Percentiles rank a stretch among this genome's conserved stretches.
Conservation (phyloP, 1,140 invertebrate species). For the Heliconius congener region DNA sequence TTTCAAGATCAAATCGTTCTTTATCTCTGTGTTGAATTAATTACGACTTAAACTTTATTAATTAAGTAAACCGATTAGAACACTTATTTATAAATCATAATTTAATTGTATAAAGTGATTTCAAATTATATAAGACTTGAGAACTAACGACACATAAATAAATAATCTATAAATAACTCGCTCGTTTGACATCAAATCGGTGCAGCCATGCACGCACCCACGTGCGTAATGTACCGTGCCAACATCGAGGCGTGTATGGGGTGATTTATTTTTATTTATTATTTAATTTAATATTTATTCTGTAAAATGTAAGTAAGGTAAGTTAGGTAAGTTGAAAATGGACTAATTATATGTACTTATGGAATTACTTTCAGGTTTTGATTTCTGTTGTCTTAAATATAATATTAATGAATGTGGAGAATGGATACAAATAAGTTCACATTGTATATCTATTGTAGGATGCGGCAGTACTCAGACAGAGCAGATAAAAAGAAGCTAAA, state of each 20-base stretch:
- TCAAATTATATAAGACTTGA: background rate
- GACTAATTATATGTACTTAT: no score
- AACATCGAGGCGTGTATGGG: constrained; percentile 28
- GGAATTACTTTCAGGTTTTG: no score
- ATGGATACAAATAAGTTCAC: background rate
- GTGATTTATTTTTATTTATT: constrained; percentile 14
- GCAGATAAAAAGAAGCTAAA: no score
- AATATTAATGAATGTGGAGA: no score
- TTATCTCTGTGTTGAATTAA: no score
- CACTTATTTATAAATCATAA: no score
- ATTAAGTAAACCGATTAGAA: no score
- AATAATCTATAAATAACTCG: constrained; percentile 26
- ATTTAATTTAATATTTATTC: background rate
- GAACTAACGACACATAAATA: constrained; percentile 17
- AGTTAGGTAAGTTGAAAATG: background rate
- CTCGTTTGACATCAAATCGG: constrained; percentile 33
- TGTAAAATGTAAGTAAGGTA: background rate
- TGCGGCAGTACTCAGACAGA: no score
- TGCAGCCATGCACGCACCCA: constrained; percentile 26
- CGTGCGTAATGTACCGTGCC: constrained; percentile 39
- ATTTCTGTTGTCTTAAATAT: no score
- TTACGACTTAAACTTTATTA: no score
- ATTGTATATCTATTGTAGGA: background rate
- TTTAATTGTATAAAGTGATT: background rate
- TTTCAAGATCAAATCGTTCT: no score